phyloP scores from a whole-genome alignment of 2,888 invertebrate species.

The Eristalis tenax region DNA sequence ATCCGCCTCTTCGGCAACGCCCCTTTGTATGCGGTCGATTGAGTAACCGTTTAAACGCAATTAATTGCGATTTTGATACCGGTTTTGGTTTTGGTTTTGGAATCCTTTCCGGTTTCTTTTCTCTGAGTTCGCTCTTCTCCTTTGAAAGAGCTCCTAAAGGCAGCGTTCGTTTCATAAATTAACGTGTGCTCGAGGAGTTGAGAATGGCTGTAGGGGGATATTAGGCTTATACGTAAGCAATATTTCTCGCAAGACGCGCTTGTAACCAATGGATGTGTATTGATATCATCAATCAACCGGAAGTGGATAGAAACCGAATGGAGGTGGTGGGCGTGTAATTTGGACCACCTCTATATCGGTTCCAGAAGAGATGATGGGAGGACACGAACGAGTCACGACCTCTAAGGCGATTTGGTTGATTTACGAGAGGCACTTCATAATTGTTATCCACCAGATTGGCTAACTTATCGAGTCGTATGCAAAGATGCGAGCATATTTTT shows the following conservation, averaged over 20 bases:
- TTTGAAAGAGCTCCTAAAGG: slow-evolving; percentile 26
- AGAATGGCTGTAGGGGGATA: slow-evolving; percentile 36
- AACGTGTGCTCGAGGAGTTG: slow-evolving; percentile 59
- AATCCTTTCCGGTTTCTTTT: slow-evolving; percentile 2
- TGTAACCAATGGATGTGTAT: slow-evolving; percentile 48
- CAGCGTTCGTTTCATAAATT: slow-evolving; percentile 67
- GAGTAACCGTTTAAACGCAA: slow-evolving; percentile 71
- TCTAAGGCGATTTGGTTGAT: slow-evolving; percentile 51
- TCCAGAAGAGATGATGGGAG: slow-evolving; percentile 29
- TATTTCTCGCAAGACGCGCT: slow-evolving; percentile 56
- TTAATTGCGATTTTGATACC: slow-evolving; percentile 69
- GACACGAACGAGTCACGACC: slow-evolving; percentile 49
- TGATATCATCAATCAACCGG: slow-evolving; percentile 57
- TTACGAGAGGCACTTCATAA: slow-evolving; percentile 61
- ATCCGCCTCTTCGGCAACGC: slow-evolving; percentile 41
- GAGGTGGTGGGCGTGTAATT: slow-evolving; percentile 24
- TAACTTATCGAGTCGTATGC: slow-evolving; percentile 30
- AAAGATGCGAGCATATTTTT: slow-evolving; percentile 40
- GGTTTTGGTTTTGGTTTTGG: slow-evolving; percentile 15
- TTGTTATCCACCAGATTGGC: slow-evolving; percentile 53
- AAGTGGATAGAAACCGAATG: slow-evolving; percentile 16
- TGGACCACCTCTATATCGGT: slow-evolving; percentile 12
- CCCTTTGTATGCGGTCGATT: slow-evolving; percentile 53
- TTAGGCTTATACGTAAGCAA: slow-evolving; percentile 28
- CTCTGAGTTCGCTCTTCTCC: not conserved